These are phyloP conservation scores for Temnothorax longispinosus DNA, from an alignment of 1,140 invertebrate species.

Conservation along the genomic window DNA sequence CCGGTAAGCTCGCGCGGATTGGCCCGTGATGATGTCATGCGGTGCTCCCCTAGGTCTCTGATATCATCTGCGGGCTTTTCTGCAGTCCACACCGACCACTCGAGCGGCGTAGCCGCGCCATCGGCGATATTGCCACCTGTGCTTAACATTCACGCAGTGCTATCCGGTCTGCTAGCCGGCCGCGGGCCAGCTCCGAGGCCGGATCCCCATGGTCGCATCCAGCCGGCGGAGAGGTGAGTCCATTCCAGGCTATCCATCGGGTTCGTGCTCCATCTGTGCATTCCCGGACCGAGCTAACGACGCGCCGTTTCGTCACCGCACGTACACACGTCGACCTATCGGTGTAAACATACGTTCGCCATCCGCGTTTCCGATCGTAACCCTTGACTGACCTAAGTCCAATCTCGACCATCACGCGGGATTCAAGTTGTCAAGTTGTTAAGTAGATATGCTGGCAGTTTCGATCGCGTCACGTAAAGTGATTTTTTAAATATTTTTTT, in stretches of 20 bases:
- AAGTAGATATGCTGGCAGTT: not conserved
- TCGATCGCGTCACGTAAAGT: not conserved
- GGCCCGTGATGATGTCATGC: conserved; percentile 84
- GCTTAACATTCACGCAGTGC: conserved; percentile 58
- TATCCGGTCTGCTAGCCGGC: conserved; percentile 28
- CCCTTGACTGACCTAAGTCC: not conserved
- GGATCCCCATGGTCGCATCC: conserved; percentile 19
- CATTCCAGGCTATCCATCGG: conserved; percentile 52
- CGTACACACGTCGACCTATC: conserved; percentile 48
- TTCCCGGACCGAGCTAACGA: conserved; percentile 56
- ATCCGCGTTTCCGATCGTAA: not conserved
- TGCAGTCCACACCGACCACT: conserved; percentile 84
- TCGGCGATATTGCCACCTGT: conserved; percentile 73
- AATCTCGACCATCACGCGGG: not conserved
- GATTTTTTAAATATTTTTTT: not conserved
- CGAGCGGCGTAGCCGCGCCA: conserved; percentile 80
- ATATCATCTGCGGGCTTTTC: conserved; percentile 84
- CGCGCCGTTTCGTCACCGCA: conserved; percentile 48
- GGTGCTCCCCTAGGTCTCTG: conserved; percentile 83
- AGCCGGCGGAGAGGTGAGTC: conserved; percentile 68
- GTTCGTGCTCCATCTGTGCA: conserved; percentile 3
- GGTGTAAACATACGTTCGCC: conserved; percentile 68
- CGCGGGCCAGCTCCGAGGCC: conserved; percentile 21
- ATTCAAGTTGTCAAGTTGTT: not conserved
- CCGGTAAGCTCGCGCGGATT: conserved; percentile 70